phyloP scores from a whole-genome alignment of 37 sponge, comb jelly and placozoan genomes.

The Diacarnus erythraeanus region DNA sequence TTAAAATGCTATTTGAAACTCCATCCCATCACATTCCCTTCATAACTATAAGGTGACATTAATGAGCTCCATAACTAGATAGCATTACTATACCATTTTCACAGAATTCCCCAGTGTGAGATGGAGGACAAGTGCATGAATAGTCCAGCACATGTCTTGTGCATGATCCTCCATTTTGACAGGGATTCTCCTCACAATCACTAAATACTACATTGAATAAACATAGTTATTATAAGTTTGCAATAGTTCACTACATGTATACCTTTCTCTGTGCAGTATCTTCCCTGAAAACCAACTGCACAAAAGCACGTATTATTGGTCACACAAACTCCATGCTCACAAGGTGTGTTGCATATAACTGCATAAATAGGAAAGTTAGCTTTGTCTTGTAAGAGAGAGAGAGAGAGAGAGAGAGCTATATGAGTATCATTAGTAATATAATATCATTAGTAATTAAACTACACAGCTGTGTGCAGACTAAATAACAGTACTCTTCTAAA shows the following conservation, averaged over 20 bases:
- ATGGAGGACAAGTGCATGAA: slow-evolving; percentile 33
- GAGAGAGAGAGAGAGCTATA: no score
- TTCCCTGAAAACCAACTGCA: slow-evolving; percentile 46
- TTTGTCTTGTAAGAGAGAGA: no score
- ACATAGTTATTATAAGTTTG: no score
- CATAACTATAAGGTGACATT: no score
- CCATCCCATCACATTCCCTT: no score
- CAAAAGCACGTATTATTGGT: slow-evolving; percentile 55
- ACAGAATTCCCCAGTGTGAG: slow-evolving; percentile 24
- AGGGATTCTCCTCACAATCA: slow-evolving; percentile 36
- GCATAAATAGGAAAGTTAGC: neutral
- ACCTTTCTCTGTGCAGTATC: neutral
- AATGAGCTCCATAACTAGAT: no score
- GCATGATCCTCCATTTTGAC: slow-evolving; percentile 56
- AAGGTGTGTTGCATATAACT: slow-evolving; percentile 69
- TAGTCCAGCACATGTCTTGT: slow-evolving; percentile 1
- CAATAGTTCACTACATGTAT: neutral
- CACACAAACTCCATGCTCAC: slow-evolving; percentile 69
- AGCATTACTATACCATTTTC: slow-evolving; percentile 26
- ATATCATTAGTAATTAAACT: no score
- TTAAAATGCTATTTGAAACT: no score
- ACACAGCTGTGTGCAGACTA: no score
- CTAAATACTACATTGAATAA: slow-evolving; percentile 1
- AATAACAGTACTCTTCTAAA: no score
- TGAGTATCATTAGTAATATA: no score